Evolutionary conservation across 35 echinoderm and acorn worm genomes (phyloP).

Genomic region (Lytechinus variegatus): DNA sequence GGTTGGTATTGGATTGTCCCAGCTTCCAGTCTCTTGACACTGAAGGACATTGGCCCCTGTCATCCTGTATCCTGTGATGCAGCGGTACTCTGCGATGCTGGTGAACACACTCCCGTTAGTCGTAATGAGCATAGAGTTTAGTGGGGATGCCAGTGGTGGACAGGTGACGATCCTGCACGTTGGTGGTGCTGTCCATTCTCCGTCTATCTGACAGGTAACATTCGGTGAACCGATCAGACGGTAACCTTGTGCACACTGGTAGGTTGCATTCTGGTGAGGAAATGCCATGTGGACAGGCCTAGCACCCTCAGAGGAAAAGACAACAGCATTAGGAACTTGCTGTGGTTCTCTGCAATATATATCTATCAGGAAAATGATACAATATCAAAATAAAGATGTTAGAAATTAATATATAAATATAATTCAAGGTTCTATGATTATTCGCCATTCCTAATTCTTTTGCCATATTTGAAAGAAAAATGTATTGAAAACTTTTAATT

Average conservation of each 20-base stretch:
- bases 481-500: too few species aligned
- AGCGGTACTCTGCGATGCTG: constrained; percentile 55
- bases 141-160: background rate
- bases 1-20: constrained; percentile 49
- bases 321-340: background rate
- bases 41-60: constrained; percentile 45
- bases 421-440: too few species aligned
- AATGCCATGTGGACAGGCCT: background rate
- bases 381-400: too few species aligned
- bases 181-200: constrained; percentile 55
- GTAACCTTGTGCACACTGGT: constrained; percentile 59
- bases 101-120: constrained; percentile 40
- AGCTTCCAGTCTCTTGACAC: constrained; percentile 62
- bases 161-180: constrained; percentile 43
- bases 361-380: background rate
- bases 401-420: background rate
- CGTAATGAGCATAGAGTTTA: constrained; percentile 1
- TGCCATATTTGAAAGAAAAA: too few species aligned
- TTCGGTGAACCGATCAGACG: constrained; percentile 40
- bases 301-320: background rate
- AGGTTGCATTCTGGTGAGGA: background rate
- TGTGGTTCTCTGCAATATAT: background rate
- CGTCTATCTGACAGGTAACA: constrained; percentile 53
- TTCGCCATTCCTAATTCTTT: too few species aligned
- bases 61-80: constrained; percentile 65